Evolutionary conservation across 1,140 invertebrate species (phyloP).

Genomic region (Anthonomus grandis): DNA sequence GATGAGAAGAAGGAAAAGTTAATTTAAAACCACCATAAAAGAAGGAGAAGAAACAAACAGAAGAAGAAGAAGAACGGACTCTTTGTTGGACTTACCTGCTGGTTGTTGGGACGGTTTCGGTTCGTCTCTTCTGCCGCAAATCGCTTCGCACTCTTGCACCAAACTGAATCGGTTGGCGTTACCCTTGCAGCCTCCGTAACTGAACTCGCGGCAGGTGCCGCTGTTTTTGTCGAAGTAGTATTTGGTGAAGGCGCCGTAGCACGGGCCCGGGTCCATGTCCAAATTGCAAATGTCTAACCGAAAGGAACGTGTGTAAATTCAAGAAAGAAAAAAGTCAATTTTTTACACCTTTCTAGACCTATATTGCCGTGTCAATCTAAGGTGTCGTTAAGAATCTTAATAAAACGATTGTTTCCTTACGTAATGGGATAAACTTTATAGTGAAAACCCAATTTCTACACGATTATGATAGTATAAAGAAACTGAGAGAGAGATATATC

Average conservation of each 20-base stretch:
- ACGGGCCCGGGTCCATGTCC: constrained; percentile 64
- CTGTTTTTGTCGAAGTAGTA: constrained; percentile 63
- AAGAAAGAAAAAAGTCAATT: too few relatives aligned
- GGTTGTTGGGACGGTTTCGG: constrained; percentile 18
- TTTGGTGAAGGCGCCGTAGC: constrained; percentile 59
- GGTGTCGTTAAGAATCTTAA: too few relatives aligned
- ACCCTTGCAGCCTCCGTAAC: constrained; percentile 81
- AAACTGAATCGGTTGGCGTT: constrained; percentile 80
- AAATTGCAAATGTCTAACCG: constrained; percentile 60
- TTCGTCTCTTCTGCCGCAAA: constrained; percentile 55
- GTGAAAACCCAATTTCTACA: too few relatives aligned
- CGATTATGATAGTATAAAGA: too few relatives aligned
- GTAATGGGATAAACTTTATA: too few relatives aligned
- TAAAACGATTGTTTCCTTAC: too few relatives aligned
- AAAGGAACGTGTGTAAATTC: background rate
- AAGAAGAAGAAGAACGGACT: background rate
- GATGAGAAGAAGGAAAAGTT: background rate
- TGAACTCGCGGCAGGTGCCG: constrained; percentile 66
- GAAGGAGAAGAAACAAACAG: background rate
- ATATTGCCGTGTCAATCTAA: too few relatives aligned
- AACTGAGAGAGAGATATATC: too few relatives aligned
- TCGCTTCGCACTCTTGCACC: constrained; percentile 64
- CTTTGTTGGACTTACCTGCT: constrained; percentile 14
- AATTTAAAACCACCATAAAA: background rate
- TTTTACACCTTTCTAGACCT: too few relatives aligned